Evolutionary conservation across 2,888 invertebrate species (phyloP).

Genomic region (Boloria euphrosyne): DNA sequence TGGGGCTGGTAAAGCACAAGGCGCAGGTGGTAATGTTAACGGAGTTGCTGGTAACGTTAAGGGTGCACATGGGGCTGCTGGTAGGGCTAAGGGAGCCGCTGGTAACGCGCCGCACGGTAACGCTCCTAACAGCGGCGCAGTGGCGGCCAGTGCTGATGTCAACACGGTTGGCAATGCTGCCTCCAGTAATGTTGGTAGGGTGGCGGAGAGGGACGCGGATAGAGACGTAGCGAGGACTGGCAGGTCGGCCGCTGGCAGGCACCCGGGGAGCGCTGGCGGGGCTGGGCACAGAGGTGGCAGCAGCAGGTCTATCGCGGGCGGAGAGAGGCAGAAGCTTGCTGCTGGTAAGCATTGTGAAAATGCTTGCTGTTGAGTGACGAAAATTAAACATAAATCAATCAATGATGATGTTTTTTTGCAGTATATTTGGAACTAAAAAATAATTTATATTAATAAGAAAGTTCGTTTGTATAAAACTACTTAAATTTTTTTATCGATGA

Average conservation of each 20-base stretch:
- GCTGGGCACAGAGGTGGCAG: slow-evolving; percentile 34
- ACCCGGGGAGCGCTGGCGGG: slow-evolving; percentile 23
- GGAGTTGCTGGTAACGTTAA: neutral
- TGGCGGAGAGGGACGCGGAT: slow-evolving; percentile 44
- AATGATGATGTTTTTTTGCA: neutral
- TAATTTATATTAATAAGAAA: too few relatives aligned
- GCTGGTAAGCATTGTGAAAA: slow-evolving; percentile 42
- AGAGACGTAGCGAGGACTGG: slow-evolving; percentile 41
- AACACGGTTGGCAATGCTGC: slow-evolving; percentile 55
- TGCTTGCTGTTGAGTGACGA: slow-evolving; percentile 39
- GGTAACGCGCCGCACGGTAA: slow-evolving; percentile 32
- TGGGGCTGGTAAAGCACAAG: slow-evolving; percentile 32
- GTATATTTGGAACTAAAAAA: too few relatives aligned
- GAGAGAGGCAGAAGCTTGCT: slow-evolving; percentile 38
- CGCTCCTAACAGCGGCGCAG: slow-evolving; percentile 51
- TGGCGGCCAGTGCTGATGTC: slow-evolving; percentile 54
- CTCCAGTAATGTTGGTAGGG: slow-evolving; percentile 45
- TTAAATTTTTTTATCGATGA: too few relatives aligned
- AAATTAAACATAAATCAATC: neutral
- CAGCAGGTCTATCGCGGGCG: slow-evolving; percentile 48
- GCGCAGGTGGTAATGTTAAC: neutral
- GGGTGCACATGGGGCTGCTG: slow-evolving; percentile 1
- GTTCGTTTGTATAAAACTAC: too few relatives aligned
- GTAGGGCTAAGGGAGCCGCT: neutral
- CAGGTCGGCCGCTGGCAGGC: slow-evolving; percentile 30